Evolutionary conservation across 2,797 vertebrate genomes (phyloP), one percentile per base, ranked within the genome.

Genomic region (Platalea minor): DNA sequence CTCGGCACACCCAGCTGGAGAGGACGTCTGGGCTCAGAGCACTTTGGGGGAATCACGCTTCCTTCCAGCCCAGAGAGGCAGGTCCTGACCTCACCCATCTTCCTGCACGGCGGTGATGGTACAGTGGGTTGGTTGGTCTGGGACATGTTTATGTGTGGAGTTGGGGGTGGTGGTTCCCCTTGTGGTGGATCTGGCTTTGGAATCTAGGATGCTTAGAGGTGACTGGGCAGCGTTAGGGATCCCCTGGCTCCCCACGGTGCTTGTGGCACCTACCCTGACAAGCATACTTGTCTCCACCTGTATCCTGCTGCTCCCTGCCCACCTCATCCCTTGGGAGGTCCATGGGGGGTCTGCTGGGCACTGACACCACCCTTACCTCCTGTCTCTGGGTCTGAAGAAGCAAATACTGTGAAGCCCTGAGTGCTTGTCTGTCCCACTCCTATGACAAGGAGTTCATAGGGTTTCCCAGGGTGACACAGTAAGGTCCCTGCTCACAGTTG

Each of bases 361-460:
- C 8, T 2, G 51, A 9, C 12, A 21, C 18, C 60, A n/a, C 33
- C 23, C 25, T 41, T 39, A 4, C 2, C 33, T 57, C 63, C 81
- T 33, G 3, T 8, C 17, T 2, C 23, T 13, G n/a, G 14, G 25
- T 59, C 37, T 18, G 37, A 15, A 5, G 3, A 6, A 10, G 51
- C 14, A 17, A 13, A 67, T 16, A 18, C 0, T 7, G 23, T 63
- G 43, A 7, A 33, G 73, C 17, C 1, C 41, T 1, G 17, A 12
- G 20, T 4, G 12, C 17, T 24, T 1, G 7, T 21, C 31, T 57
- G 68, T 53, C 39, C 69, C 45, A 3, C 56, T 41, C 37, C 59
- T 28, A 46, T 41, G 29, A 21, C 46, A 3, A 1, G 29, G 61
- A 37, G 7, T 33, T 48, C 25, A 20, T 6, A 17, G 70, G 41